Percentiles rank a stretch among this genome's conserved stretches.
Evolutionary conservation across 1,140 invertebrate genomes (phyloP).

Genomic region (Scylla paramamosain): DNA sequence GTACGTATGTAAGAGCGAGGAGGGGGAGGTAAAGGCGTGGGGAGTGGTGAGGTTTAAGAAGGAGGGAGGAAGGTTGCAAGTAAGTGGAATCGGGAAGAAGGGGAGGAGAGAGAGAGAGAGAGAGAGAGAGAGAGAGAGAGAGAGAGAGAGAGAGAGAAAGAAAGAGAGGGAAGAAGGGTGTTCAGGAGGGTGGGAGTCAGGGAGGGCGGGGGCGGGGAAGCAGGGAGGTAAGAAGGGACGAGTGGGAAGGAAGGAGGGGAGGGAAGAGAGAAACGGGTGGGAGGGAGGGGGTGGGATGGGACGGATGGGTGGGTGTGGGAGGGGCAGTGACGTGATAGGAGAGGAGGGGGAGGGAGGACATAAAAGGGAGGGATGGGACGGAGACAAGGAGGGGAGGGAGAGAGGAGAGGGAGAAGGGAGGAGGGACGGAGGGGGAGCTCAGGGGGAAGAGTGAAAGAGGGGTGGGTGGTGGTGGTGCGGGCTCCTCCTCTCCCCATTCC

Average conservation of each 20-base stretch:
- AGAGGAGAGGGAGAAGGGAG: not conserved
- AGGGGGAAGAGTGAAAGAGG: slow-evolving; percentile 6
- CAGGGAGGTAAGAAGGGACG: not conserved
- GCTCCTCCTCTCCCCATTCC: not conserved
- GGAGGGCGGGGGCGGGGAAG: not conserved
- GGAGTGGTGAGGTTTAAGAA: not conserved
- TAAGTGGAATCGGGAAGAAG: slow-evolving; percentile 2
- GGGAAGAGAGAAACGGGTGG: not conserved
- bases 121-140: not conserved
- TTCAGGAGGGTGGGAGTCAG: not conserved
- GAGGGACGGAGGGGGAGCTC: not conserved
- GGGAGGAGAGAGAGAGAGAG: not conserved
- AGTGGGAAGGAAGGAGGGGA: slow-evolving; percentile 6
- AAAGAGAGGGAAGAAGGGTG: not conserved
- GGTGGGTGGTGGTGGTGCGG: not conserved
- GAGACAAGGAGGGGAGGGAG: not conserved
- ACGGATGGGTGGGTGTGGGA: not conserved
- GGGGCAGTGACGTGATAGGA: slow-evolving; percentile 1
- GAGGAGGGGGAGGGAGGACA: slow-evolving; percentile 17
- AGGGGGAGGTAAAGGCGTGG: not conserved
- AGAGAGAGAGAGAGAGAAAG: not conserved
- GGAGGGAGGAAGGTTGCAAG: not conserved
- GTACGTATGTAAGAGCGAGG: not conserved
- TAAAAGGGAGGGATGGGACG: not conserved
- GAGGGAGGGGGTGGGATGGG: not conserved